Base-by-base conservation (phyloP, 2,888 invertebrate genomes). In the Parthenolecanium corni region DNA sequence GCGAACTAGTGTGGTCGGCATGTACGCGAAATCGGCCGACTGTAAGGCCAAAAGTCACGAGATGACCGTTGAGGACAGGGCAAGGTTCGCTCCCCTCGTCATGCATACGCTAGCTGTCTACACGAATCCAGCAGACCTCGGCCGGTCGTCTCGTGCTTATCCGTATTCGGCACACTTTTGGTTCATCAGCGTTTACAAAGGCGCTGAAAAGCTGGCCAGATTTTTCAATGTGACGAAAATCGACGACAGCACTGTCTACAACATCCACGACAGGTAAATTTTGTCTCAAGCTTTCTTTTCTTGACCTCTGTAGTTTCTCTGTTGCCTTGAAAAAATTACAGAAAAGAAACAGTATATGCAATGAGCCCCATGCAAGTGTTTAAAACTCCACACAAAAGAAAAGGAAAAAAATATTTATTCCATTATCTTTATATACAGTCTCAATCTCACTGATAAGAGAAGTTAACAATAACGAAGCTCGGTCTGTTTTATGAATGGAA, bases 131-230 rank as follows among this genome's bases (percentile, higher is more conserved):
- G 65, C 64, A 9, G 67, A 66, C 18, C 68, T 66, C 62, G 14
- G 24, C 31, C 18, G 24, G 20, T 25, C 24, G 24, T 9, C 12
- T 49, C 49, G 49, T 2, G 23, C 61, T 38, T 51, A 36, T 23
- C 62, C 66, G 9, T 71, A 71, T 65, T 65, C 69, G 20, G 70
- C 70, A 1, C 70, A 71, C 65, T 74, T 80, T 70, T 80, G 79
- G 65, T 74, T 80, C 68, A 79, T 80, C 68, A 78, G 78, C 16
- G 78, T 80, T 69, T 80, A 79, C 71, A 76, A 77, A 71, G 79
- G 80, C 2, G 79, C 79, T 1, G 72, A 77, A 23, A 75, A 76
- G 56, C 70, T 80, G 66, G 78, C 79, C 0, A 75, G 76, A 0
- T 74, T 78, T 67, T 77, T 79, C 52, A 67, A 68, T 21, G 64